A percentile compares a stretch with the other conserved stretches of the same genome.
Evolutionary conservation across 2,888 invertebrate species (phyloP).

Genomic region (Anagyrus pseudococci): DNA sequence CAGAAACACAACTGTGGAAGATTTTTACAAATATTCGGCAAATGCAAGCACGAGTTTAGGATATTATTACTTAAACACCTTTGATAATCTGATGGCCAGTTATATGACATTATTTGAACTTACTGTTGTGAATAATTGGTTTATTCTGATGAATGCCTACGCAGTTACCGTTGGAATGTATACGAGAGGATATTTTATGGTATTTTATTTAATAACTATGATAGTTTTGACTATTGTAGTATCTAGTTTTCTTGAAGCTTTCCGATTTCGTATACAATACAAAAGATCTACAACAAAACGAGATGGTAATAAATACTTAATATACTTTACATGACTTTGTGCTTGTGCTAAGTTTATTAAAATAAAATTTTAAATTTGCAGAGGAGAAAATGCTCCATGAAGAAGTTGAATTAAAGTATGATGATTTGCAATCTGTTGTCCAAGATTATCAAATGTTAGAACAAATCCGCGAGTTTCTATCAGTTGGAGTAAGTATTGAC

Average conservation of each 20-base stretch:
- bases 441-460: conserved; percentile 65
- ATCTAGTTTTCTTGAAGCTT: conserved; percentile 87
- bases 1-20: conserved; percentile 85
- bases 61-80: conserved; percentile 89
- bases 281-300: conserved; percentile 80
- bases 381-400: conserved; percentile 80
- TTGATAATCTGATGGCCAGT: conserved; percentile 78
- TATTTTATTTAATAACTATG: conserved; percentile 88
- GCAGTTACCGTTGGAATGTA: conserved; percentile 74
- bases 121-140: conserved; percentile 93
- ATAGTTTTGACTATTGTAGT: conserved; percentile 90
- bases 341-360: conserved; percentile 11
- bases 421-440: conserved; percentile 68
- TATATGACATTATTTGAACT: conserved; percentile 87
- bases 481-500: conserved; percentile 62
- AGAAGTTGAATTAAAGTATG: conserved; percentile 76
- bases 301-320: conserved; percentile 66
- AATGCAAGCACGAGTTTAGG: conserved; percentile 75
- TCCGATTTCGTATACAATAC: conserved; percentile 87
- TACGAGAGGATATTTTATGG: conserved; percentile 86
- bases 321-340: conserved; percentile 6
- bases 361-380: conserved; percentile 50
- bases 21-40: conserved; percentile 76
- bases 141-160: conserved; percentile 88
- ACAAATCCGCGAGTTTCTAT: conserved; percentile 62